Evolutionary conservation across 2,113 vertebrate species (phyloP), one percentile per base, ranked within the genome.

Genomic region (Anguilla japonica): DNA sequence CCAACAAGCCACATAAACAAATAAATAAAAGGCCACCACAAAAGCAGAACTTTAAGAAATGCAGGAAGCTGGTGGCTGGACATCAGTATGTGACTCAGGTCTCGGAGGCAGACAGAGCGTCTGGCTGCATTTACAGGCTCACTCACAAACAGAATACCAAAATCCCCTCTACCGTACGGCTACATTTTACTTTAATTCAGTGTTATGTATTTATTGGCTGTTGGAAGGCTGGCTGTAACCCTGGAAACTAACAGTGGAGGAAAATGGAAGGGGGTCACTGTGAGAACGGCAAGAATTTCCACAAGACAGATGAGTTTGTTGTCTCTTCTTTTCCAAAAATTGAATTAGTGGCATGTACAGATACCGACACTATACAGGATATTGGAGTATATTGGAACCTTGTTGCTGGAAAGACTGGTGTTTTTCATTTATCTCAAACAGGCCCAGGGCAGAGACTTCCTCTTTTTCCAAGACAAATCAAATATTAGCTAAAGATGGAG

Each of bases 91-190:
- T 80, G 20, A 22, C 41, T 80, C 79, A 80, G 79, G 71, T 75
- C 71, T 9, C n/a, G 20, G 22, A 9, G 71, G 71, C 71, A 75
- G 71, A 75, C 71, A 75, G 26, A 71, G 26, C 26, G 71, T 75
- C 71, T 75, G 71, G 71, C 71, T 29, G 8, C n/a, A 29, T n/a
- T 75, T 34, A 75, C 71, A 5, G 79, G 15, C 79, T 80, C 79
- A 80, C 40, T 80, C 79, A 80, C 79, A 80, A 80, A 75, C 71
- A 75, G 71, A 75, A 75, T 75, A 75, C 71, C 71, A 75, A 75
- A 75, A 75, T 29, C 71, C 1, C 26, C 13, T n/a, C 1, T 75
- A 75, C 71, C 13, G n/a, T 34, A 75, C 8, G n/a, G 71, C 71
- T 75, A 1, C 26, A 34, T 75, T 75, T n/a, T 75, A 34, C 71